Conservation (phyloP, 2,797 vertebrate species). For the Premnoplex brunnescens region DNA sequence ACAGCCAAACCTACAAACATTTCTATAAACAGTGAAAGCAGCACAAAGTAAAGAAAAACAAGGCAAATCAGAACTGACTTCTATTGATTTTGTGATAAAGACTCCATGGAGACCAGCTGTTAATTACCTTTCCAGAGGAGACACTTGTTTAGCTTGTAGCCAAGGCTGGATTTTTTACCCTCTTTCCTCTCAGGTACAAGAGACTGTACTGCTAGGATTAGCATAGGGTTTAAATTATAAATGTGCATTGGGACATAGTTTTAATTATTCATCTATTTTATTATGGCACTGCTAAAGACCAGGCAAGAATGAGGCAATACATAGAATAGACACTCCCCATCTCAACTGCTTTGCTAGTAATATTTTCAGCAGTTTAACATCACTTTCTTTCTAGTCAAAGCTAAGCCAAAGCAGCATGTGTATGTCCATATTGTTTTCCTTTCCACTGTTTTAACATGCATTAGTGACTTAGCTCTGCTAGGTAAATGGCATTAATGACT, state of each 20-base stretch:
- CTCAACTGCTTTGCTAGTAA: not conserved
- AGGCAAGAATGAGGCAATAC: not conserved
- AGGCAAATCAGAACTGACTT: conserved; percentile 23
- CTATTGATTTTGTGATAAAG: conserved; percentile 64
- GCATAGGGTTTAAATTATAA: not conserved
- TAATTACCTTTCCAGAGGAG: conserved; percentile 46
- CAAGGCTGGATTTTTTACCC: not conserved
- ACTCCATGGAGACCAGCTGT: conserved; percentile 36
- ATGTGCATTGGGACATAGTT: not conserved
- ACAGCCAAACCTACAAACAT: not conserved
- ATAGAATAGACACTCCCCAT: not conserved
- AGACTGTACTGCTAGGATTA: not conserved
- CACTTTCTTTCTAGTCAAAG: not conserved
- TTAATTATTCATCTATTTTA: conserved; percentile 7
- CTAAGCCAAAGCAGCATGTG: not conserved
- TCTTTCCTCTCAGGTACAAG: not conserved
- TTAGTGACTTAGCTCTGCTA: not conserved
- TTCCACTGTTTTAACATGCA: not conserved
- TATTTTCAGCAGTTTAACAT: not conserved
- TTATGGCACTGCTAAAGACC: not conserved
- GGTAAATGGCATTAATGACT: not conserved
- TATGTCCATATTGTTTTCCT: not conserved
- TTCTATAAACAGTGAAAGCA: conserved; percentile 38
- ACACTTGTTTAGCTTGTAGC: not conserved
- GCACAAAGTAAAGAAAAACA: not conserved